Conservation (phyloP, 2,888 invertebrate species). For the Euplexia lucipara region DNA sequence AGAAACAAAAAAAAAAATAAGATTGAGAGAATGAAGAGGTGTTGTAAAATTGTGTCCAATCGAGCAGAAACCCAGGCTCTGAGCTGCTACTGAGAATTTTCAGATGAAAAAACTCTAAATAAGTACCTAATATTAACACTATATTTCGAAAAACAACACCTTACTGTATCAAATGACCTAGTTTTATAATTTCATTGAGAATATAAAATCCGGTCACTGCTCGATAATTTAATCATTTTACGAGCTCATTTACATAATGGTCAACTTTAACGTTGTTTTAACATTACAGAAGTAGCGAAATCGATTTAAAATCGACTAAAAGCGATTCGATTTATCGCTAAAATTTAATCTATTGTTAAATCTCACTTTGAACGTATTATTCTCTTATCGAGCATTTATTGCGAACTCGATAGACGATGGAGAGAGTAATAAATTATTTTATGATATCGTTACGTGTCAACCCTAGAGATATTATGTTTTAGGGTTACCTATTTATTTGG, state of each 20-base stretch:
- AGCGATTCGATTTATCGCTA: slow-evolving; percentile 46
- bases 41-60: too few species aligned
- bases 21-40: too few species aligned
- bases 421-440: slow-evolving; percentile 60
- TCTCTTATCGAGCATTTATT: slow-evolving; percentile 54
- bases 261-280: slow-evolving; percentile 24
- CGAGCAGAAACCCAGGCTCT: too few species aligned
- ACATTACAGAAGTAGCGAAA: slow-evolving; percentile 41
- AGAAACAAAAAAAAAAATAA: too few species aligned
- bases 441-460: slow-evolving; percentile 58
- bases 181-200: slow-evolving; percentile 6
- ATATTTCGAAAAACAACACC: neutral
- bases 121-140: neutral
- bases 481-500: slow-evolving; percentile 46
- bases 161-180: slow-evolving; percentile 3
- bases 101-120: too few species aligned
- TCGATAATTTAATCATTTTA: slow-evolving; percentile 17
- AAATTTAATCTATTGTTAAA: slow-evolving; percentile 59
- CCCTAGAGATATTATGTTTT: slow-evolving; percentile 53
- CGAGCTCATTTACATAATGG: slow-evolving; percentile 36
- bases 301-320: slow-evolving; percentile 39
- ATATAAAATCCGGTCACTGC: slow-evolving; percentile 23
- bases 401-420: slow-evolving; percentile 50
- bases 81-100: too few species aligned
- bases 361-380: slow-evolving; percentile 49